Base-by-base conservation (phyloP, 53 echinoderm and acorn worm species). In the Stichopus horrens region DNA sequence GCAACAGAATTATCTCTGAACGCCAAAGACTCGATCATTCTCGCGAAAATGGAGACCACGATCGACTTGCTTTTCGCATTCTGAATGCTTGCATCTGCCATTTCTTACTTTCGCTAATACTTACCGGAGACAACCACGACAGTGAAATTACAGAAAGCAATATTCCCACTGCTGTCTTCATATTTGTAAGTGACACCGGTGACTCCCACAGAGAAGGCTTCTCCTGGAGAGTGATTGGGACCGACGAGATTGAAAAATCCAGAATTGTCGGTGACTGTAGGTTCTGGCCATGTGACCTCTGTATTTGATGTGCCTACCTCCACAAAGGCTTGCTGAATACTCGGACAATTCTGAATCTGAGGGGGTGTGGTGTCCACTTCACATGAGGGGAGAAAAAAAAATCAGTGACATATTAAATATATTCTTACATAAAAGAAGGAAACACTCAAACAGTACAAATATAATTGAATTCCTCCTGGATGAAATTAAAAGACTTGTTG, bases 341-440 rank as follows among this genome's bases (percentile, higher is more conserved):
- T 11, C 1, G 91, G 88, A 83, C 91, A 88, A 4, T 88, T 88
- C 11, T 66, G 21, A 76, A 91, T 88, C 5, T 83, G 83, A 9
- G 91, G 91, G 20, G 52, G 16, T 21, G 75, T 51, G 55, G 87
- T 87, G 60, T 88, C 88, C 21, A 52, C 58, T 16, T 37, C 37
- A 37, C 37, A 77, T 21, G 23, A 21, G 74, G 7, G 55, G 14
- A 77, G 52, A 52, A 77, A 53, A 52, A 59, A 59, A 37, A 37
- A 37, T 37, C 37, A 37, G 37, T 37, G 37, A 37, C 37, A 37
- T 37, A 0, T 37, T 37, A 37, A 37, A 37, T 2, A 37, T 37
- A 37, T 37, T 37, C 37, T 37, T 37, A 37, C 37, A 37, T 37
- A 37, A 1, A 1, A 37, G 37, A 2, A 37, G 37, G 37, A 37